Evolutionary conservation across 2,888 invertebrate species (phyloP).

Genomic region (Opisthograptis luteolata): DNA sequence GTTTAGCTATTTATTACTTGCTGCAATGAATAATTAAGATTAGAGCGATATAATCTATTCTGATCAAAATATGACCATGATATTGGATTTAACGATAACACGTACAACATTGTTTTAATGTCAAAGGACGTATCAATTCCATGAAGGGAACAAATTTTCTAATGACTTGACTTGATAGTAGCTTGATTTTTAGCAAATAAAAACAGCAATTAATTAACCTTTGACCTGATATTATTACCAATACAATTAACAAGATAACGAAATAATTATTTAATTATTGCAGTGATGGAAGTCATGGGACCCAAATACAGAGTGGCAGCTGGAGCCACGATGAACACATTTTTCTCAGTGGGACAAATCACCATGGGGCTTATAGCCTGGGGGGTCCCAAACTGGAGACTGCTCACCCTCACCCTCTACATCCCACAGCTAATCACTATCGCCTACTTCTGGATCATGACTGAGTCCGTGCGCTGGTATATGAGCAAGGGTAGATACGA

Average conservation of each 20-base stretch:
- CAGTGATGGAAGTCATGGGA: constrained; percentile 90
- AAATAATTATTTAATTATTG: constrained; percentile 7
- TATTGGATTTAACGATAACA: too few species aligned
- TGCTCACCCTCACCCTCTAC: constrained; percentile 87
- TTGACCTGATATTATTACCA: too few species aligned
- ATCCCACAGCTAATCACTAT: constrained; percentile 87
- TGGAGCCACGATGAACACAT: constrained; percentile 87
- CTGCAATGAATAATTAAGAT: neutral
- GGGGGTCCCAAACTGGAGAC: constrained; percentile 87
- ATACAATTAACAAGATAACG: neutral
- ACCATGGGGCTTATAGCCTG: constrained; percentile 87
- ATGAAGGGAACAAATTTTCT: too few species aligned
- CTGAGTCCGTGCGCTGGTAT: constrained; percentile 91
- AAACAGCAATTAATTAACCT: too few species aligned
- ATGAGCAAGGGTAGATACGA: constrained; percentile 87
- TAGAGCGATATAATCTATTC: neutral
- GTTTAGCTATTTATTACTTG: neutral
- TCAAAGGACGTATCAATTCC: too few species aligned
- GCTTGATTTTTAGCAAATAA: too few species aligned
- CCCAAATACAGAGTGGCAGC: constrained; percentile 88
- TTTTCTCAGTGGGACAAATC: constrained; percentile 89
- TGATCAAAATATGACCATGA: too few species aligned
- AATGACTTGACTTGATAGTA: too few species aligned
- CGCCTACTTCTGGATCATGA: constrained; percentile 86
- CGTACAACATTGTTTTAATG: too few species aligned